A percentile compares a stretch with the other conserved stretches of the same genome.
Evolutionary conservation across 2,888 invertebrate species (phyloP).

Genomic region (Heteromurus nitidus): DNA sequence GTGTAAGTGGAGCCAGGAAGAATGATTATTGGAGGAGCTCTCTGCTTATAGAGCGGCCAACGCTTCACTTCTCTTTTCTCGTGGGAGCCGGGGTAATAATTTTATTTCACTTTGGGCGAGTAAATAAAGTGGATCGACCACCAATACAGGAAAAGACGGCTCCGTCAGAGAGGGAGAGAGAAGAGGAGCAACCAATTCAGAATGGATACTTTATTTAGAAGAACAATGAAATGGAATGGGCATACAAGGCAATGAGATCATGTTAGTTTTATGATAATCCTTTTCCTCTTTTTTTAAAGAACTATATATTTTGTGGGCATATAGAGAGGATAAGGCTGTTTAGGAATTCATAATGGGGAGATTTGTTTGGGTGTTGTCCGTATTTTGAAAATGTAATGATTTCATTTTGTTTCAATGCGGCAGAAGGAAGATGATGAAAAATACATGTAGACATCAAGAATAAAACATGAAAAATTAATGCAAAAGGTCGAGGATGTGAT

Average conservation of each 20-base stretch:
- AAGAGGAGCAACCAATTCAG: neutral
- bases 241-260: constrained; percentile 23
- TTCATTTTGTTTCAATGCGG: constrained; percentile 17
- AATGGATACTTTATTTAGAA: neutral
- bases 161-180: neutral
- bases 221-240: neutral
- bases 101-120: constrained; percentile 45
- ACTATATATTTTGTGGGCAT: too few species aligned
- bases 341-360: constrained; percentile 46
- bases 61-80: neutral
- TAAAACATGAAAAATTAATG: too few species aligned
- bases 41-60: neutral
- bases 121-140: constrained; percentile 54
- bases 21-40: constrained; percentile 5
- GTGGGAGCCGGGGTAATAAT: constrained; percentile 12
- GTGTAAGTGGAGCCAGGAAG: constrained; percentile 16
- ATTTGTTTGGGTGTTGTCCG: constrained; percentile 53
- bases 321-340: constrained; percentile 18
- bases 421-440: neutral
- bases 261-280: constrained; percentile 45
- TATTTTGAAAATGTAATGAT: constrained; percentile 30
- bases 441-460: neutral
- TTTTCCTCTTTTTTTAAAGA: too few species aligned
- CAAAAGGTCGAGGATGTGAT: too few species aligned
- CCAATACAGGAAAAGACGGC: constrained; percentile 31